These are phyloP conservation scores for Anableps anableps DNA, from an alignment of 2,797 vertebrate species.

Conservation along the genomic window DNA sequence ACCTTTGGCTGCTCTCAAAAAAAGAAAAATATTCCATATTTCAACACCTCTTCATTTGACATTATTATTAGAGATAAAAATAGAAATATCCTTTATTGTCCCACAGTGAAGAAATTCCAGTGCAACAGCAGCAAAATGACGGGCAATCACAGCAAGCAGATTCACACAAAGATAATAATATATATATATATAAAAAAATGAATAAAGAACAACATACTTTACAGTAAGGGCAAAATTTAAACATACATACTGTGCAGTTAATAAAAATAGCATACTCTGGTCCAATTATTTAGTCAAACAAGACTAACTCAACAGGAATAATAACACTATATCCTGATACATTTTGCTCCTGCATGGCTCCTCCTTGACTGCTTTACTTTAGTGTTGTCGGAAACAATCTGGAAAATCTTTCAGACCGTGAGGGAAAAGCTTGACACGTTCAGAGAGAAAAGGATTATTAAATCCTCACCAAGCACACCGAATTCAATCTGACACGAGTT, in stretches of 20 bases:
- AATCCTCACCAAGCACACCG: background rate
- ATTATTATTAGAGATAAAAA: no score
- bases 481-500: constrained; percentile 23
- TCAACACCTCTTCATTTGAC: no score
- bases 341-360: background rate
- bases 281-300: background rate
- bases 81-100: background rate
- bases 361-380: background rate
- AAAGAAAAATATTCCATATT: background rate
- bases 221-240: background rate
- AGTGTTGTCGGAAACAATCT: background rate
- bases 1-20: background rate
- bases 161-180: background rate
- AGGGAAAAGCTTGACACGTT: background rate
- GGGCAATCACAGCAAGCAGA: no score
- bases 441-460: constrained; percentile 1
- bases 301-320: background rate
- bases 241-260: background rate
- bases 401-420: background rate
- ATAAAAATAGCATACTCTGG: background rate
- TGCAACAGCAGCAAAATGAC: background rate
- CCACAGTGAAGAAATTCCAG: background rate
- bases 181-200: background rate
- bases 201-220: background rate
- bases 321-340: background rate